phyloP scores from a whole-genome alignment of 2,113 vertebrate species.

The Rhinoptilus africanus region DNA sequence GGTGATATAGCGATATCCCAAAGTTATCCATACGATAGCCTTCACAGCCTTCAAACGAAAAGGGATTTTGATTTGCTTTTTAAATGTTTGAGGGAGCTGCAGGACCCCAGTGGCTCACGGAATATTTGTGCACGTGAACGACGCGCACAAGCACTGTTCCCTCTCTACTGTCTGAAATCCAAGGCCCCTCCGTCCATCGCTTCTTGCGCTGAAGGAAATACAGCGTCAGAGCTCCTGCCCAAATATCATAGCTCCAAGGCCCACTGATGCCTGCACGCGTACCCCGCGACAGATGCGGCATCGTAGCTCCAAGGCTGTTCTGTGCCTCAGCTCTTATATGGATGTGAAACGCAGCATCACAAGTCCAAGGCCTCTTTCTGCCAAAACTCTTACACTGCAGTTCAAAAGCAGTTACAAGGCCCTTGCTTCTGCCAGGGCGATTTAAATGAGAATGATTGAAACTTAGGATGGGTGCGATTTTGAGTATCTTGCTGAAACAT shows the following conservation, averaged over 20 bases:
- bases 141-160: not conserved
- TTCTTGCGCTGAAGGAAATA: not conserved
- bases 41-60: not conserved
- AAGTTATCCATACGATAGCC: not conserved
- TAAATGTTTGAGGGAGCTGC: not conserved
- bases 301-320: not conserved
- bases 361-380: not conserved
- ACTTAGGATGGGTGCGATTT: not conserved
- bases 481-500: not conserved
- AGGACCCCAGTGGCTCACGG: not conserved
- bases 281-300: accelerated
- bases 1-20: not conserved
- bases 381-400: not conserved
- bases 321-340: not conserved
- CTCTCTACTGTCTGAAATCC: not conserved
- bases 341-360: not conserved
- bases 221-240: not conserved
- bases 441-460: not conserved
- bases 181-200: not conserved
- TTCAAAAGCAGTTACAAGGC: not conserved
- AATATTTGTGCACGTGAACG: accelerated
- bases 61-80: not conserved
- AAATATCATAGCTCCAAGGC: not conserved
- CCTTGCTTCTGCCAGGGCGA: not conserved
- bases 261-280: not conserved